These are phyloP conservation scores for Hololepta plana DNA, from an alignment of 2,888 invertebrate species.

Conservation along the genomic window DNA sequence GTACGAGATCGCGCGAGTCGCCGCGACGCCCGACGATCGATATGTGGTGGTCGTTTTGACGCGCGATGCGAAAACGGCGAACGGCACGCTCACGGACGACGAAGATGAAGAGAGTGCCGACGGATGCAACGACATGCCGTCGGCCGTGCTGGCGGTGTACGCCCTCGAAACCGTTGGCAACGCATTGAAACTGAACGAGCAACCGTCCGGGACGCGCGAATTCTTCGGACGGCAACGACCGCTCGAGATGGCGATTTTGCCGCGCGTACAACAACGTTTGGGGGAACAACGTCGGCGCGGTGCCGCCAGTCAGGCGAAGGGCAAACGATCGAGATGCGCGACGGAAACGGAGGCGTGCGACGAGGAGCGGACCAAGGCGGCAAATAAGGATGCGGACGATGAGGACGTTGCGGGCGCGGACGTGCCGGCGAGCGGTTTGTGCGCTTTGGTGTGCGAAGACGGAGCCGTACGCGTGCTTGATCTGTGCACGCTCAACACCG, in stretches of 20 bases:
- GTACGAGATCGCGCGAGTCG: no score
- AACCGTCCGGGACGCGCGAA: constrained; percentile 41
- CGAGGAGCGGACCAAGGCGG: no score
- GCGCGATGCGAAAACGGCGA: no score
- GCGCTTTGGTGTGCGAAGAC: constrained; percentile 55
- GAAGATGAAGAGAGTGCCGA: no score
- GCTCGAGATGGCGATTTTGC: constrained; percentile 41
- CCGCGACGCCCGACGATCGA: constrained; percentile 50
- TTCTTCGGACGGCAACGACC: constrained; percentile 47
- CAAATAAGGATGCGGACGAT: constrained; percentile 7
- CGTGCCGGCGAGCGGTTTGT: constrained; percentile 33
- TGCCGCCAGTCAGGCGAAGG: constrained; percentile 5
- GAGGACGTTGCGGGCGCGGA: constrained; percentile 2
- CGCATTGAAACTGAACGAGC: constrained; percentile 35
- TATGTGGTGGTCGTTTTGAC: constrained; percentile 43
- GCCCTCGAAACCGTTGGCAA: constrained; percentile 31
- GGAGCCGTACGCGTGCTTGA: constrained; percentile 58
- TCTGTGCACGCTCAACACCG: constrained; percentile 46
- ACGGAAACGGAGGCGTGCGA: no score
- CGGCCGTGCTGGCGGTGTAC: constrained; percentile 35
- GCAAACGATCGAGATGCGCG: no score
- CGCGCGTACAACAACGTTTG: background rate
- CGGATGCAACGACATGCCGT: constrained; percentile 15
- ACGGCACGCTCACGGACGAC: no score
- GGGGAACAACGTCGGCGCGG: constrained; percentile 1